Percentiles rank a stretch among this genome's conserved stretches.
These are phyloP conservation scores for Lasioglossum calceatum DNA, from an alignment of 2,888 invertebrate genomes.

Conservation along the genomic window DNA sequence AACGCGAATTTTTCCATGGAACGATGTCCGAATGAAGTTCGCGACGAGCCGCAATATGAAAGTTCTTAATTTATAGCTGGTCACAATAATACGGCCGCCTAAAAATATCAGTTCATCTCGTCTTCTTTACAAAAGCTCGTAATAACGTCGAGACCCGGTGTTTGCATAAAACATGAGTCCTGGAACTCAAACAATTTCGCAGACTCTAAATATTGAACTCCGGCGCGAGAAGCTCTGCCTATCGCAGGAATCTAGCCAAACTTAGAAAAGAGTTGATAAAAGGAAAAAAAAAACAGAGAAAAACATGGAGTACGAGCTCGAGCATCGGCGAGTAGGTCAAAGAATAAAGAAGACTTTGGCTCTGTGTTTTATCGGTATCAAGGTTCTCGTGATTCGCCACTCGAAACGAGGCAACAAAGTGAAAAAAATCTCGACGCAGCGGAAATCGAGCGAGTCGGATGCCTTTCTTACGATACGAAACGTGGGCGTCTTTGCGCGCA, in stretches of 20 bases:
- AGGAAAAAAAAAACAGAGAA: background rate
- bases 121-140: background rate
- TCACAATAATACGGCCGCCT: background rate
- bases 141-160: background rate
- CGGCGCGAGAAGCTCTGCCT: background rate
- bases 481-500: background rate
- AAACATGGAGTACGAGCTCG: background rate
- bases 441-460: conserved; percentile 44
- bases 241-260: background rate
- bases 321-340: conserved; percentile 9
- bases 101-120: background rate
- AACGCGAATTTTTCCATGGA: background rate
- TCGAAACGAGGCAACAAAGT: background rate
- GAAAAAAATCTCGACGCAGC: conserved; percentile 15
- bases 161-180: background rate
- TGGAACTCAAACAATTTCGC: conserved; percentile 9
- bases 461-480: conserved; percentile 23
- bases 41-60: background rate
- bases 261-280: background rate
- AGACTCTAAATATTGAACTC: background rate
- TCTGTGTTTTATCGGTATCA: conserved; percentile 13
- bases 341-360: conserved; percentile 1
- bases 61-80: background rate
- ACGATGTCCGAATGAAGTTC: background rate
- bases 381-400: background rate